A percentile compares a stretch with the other conserved stretches of the same genome.
Conservation (phyloP, 2,113 vertebrate species). For the Piliocolobus tephrosceles region DNA sequence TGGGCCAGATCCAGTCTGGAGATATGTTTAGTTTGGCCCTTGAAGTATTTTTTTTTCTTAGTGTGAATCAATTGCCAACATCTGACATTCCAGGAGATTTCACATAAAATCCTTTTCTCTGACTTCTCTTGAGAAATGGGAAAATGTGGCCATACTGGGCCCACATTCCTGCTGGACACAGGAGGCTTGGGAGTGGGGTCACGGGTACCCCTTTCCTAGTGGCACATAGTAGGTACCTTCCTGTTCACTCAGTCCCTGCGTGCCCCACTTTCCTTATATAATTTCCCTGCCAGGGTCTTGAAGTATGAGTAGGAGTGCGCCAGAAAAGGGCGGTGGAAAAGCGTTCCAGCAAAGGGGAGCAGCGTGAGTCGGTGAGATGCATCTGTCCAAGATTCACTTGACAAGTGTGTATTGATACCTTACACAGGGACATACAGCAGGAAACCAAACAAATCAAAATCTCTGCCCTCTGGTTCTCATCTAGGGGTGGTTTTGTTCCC, state of each 20-base stretch:
- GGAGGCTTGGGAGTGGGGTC: background rate
- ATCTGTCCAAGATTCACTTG: background rate
- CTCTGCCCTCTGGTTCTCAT: background rate
- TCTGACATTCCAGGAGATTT: background rate
- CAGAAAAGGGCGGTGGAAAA: background rate
- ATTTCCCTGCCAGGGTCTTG: background rate
- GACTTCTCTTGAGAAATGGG: background rate
- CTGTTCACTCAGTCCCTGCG: background rate
- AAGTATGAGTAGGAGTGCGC: background rate
- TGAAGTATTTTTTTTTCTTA: background rate
- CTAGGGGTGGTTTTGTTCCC: background rate
- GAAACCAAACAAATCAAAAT: background rate
- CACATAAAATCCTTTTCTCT: background rate
- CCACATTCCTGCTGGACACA: background rate
- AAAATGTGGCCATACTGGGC: background rate
- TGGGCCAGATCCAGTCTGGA: background rate
- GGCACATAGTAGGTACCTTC: too few relatives aligned
- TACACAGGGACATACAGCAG: background rate
- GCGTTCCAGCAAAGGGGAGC: background rate
- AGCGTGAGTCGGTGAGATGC: background rate
- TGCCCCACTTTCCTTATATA: background rate
- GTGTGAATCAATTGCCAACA: background rate
- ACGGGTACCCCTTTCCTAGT: background rate
- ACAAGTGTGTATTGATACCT: background rate
- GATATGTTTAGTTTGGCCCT: background rate